A percentile compares a stretch with the other conserved stretches of the same genome.
Evolutionary conservation across 2,888 invertebrate species (phyloP).

Genomic region (Microchrysa polita): DNA sequence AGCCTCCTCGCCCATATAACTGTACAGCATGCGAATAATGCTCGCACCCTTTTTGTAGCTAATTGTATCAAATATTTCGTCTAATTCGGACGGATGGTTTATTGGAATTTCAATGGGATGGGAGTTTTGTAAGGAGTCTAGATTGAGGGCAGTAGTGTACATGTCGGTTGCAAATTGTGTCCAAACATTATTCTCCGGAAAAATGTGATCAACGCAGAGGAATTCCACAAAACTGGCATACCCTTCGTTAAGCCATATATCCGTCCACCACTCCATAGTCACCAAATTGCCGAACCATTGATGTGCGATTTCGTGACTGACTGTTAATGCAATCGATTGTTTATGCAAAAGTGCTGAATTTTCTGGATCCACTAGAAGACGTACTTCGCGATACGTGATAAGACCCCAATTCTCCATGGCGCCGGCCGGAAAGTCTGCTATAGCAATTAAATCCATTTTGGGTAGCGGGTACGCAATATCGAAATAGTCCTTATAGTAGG

Average conservation of each 20-base stretch:
- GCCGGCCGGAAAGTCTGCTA: constrained; percentile 93
- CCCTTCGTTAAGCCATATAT: constrained; percentile 96
- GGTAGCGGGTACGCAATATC: constrained; percentile 94
- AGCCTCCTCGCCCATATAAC: constrained; percentile 91
- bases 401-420: constrained; percentile 99
- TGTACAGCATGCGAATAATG: constrained; percentile 93
- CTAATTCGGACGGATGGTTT: constrained; percentile 92
- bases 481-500: constrained; percentile 95
- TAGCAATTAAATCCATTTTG: constrained; percentile 95
- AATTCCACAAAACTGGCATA: constrained; percentile 97
- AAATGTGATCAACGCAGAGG: constrained; percentile 89
- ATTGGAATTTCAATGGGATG: constrained; percentile 98
- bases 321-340: constrained; percentile 88
- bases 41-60: constrained; percentile 97
- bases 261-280: constrained; percentile 99
- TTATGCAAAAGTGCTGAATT: constrained; percentile 87
- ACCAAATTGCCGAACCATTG: constrained; percentile 99
- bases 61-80: constrained; percentile 97
- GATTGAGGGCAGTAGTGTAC: constrained; percentile 82
- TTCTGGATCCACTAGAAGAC: constrained; percentile 87
- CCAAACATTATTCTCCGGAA: constrained; percentile 97
- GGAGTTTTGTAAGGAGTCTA: constrained; percentile 90
- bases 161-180: constrained; percentile 94
- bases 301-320: constrained; percentile 94
- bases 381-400: constrained; percentile 92